Conservation (phyloP, 2,113 vertebrate species). For the Alouatta palliata region DNA sequence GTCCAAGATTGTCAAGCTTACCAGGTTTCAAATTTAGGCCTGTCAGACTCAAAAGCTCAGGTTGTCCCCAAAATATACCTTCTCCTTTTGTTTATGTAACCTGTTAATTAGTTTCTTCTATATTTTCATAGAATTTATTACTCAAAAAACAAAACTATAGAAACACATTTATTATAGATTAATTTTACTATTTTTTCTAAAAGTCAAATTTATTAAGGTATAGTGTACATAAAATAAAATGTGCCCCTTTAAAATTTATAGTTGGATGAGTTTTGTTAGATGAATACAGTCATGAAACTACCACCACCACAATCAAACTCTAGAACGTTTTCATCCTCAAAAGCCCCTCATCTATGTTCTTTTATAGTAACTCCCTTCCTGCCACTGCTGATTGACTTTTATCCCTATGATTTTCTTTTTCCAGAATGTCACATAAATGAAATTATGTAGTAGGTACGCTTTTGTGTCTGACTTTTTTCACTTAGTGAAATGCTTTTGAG, state of each 20-base stretch:
- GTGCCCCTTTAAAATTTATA: background rate
- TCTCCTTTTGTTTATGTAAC: background rate
- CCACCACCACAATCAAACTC: background rate
- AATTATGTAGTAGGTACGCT: background rate
- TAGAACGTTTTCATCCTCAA: background rate
- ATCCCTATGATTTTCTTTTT: background rate
- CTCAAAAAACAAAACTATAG: background rate
- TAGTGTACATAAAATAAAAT: background rate
- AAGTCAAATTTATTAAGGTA: background rate
- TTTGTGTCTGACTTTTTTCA: background rate
- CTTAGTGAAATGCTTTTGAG: background rate
- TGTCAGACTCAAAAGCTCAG: background rate
- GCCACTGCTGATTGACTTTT: background rate
- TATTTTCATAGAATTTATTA: background rate
- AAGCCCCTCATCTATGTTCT: background rate
- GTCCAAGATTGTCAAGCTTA: background rate
- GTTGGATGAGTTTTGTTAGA: background rate
- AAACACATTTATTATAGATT: background rate
- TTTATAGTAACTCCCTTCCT: background rate
- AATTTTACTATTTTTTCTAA: slow-evolving; percentile 21
- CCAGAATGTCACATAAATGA: background rate
- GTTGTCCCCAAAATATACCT: background rate
- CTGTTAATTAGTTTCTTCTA: background rate
- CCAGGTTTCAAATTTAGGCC: background rate
- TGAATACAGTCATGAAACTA: background rate